A percentile compares a stretch with the other conserved stretches of the same genome.
These are phyloP conservation scores for Serranus cabrilla DNA, from an alignment of 2,797 vertebrate species.

Conservation along the genomic window DNA sequence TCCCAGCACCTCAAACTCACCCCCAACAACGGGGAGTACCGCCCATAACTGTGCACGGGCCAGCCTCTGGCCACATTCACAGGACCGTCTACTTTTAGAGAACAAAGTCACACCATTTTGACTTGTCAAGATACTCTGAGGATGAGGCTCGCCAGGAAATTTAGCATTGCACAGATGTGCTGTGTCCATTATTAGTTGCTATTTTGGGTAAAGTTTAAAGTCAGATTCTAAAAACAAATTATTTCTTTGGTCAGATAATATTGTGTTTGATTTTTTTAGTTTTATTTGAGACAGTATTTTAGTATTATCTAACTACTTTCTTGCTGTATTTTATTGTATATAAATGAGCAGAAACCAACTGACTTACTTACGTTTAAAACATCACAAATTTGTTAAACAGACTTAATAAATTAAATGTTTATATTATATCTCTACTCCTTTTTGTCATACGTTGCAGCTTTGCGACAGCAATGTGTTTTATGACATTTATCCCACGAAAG, in stretches of 20 bases:
- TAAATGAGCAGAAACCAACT: too few relatives aligned
- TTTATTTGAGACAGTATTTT: too few relatives aligned
- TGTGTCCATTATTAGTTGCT: not conserved
- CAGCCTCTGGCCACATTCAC: slow-evolving; percentile 65
- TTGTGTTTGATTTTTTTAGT: too few relatives aligned
- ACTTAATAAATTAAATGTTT: not conserved
- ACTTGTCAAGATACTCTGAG: slow-evolving; percentile 55
- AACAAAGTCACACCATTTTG: slow-evolving; percentile 60
- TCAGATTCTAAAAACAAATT: too few relatives aligned
- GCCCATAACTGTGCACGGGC: slow-evolving; percentile 65
- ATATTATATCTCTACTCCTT: not conserved
- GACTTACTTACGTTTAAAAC: too few relatives aligned
- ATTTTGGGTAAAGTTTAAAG: too few relatives aligned
- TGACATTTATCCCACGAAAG: not conserved
- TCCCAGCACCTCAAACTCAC: slow-evolving; percentile 79
- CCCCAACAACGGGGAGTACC: slow-evolving; percentile 75
- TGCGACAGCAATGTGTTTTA: not conserved
- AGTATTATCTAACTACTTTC: too few relatives aligned
- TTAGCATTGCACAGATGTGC: not conserved
- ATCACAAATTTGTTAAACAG: too few relatives aligned
- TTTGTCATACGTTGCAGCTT: not conserved
- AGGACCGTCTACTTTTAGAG: slow-evolving; percentile 48
- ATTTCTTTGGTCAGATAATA: too few relatives aligned
- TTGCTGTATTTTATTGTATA: too few relatives aligned
- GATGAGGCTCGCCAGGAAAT: slow-evolving; percentile 39